These are phyloP conservation scores for Nasalis larvatus DNA, from an alignment of 2,113 vertebrate genomes.

Conservation along the genomic window DNA sequence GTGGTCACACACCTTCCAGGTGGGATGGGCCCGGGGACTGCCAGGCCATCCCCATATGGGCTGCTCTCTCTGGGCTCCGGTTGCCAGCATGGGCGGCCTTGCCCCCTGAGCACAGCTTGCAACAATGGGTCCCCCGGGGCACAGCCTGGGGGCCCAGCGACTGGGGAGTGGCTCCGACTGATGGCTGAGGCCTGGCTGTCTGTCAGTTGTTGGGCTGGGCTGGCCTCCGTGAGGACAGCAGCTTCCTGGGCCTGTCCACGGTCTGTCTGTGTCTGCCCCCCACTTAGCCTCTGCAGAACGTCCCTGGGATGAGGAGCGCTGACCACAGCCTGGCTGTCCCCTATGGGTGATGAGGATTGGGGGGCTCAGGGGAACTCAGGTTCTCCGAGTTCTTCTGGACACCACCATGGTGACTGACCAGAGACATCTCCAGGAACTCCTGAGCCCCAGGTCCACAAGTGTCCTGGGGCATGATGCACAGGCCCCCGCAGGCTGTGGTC, in stretches of 20 bases:
- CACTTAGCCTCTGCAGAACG: rapidly evolving
- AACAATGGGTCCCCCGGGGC: neutral
- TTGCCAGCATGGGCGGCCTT: neutral
- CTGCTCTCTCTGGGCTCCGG: neutral
- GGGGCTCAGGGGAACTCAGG: no score
- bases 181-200: no score
- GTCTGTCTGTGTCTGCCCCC: neutral
- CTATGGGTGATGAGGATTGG: neutral
- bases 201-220: neutral
- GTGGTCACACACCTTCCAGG: no score
- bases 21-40: no score
- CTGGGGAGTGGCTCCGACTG: neutral
- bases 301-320: neutral
- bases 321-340: neutral
- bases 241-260: neutral
- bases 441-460: rapidly evolving
- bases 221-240: neutral
- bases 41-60: no score
- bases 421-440: neutral
- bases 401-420: neutral
- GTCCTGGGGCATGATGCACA: neutral
- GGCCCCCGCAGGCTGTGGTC: neutral
- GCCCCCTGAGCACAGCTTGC: neutral
- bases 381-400: neutral
- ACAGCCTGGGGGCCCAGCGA: neutral